phyloP scores from a whole-genome alignment of 2,888 invertebrate genomes.

The Augochlorella aurata region DNA sequence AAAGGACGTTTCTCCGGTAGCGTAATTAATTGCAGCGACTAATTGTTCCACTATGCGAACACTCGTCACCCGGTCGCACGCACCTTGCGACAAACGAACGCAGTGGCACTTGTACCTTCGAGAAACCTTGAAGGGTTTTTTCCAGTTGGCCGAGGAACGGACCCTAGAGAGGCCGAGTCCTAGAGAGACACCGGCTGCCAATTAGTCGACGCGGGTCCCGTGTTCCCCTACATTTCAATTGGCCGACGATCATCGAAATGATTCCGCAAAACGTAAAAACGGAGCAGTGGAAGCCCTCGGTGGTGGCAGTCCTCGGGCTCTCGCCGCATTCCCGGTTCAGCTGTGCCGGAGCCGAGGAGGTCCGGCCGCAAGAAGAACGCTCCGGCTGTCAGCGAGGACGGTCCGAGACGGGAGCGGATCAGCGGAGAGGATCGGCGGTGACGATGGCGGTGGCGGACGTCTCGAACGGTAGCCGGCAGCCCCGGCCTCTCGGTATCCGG shows the following conservation, averaged over 20 bases:
- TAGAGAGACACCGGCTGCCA: conserved; percentile 29
- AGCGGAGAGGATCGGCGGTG: conserved; percentile 41
- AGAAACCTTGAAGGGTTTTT: conserved; percentile 24
- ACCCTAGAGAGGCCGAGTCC: background rate
- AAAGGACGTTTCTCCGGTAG: no score
- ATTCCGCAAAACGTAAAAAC: conserved; percentile 39
- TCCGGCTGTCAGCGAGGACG: conserved; percentile 11
- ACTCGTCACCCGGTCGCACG: no score
- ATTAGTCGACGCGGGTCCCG: conserved; percentile 32
- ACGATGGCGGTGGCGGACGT: conserved; percentile 21
- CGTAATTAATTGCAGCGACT: no score
- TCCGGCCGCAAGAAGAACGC: conserved; percentile 37
- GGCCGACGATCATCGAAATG: conserved; percentile 54
- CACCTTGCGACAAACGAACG: background rate
- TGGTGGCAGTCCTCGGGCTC: conserved; percentile 14
- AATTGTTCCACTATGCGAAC: no score
- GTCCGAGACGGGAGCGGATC: conserved; percentile 26
- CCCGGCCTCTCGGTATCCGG: conserved; percentile 37
- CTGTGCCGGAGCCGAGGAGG: background rate
- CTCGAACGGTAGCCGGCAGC: conserved; percentile 32
- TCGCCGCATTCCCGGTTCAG: conserved; percentile 46
- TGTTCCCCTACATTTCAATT: conserved; percentile 47
- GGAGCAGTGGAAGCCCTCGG: background rate
- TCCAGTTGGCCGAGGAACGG: background rate
- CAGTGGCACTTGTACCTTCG: background rate